Percentiles rank a stretch among this genome's conserved stretches.
phyloP scores from a whole-genome alignment of 2,888 invertebrate species.

The Hemistola chrysoprasaria region DNA sequence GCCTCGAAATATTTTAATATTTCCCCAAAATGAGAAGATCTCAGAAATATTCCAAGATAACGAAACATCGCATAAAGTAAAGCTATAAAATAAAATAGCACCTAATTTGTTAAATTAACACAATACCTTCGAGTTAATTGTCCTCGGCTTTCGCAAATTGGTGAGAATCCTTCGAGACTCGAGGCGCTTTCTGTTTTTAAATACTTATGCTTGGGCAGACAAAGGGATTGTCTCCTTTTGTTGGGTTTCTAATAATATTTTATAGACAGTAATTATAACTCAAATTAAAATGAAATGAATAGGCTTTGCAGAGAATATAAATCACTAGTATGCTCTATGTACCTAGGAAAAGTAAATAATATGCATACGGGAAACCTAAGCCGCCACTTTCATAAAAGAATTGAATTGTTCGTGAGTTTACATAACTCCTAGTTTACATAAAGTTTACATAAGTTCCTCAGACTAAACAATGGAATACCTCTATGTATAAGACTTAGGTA shows the following conservation, averaged over 20 bases:
- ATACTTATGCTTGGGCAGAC: constrained; percentile 10
- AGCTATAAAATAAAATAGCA: constrained; percentile 21
- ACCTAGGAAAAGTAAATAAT: too few relatives aligned
- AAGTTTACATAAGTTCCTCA: too few relatives aligned
- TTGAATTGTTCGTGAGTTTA: too few relatives aligned
- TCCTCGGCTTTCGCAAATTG: constrained; percentile 21
- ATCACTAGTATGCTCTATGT: too few relatives aligned
- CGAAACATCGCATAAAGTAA: constrained; percentile 13
- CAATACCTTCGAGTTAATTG: constrained; percentile 26
- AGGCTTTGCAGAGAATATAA: too few relatives aligned
- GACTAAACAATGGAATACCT: too few relatives aligned
- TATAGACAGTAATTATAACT: neutral
- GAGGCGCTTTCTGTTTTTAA: constrained; percentile 9
- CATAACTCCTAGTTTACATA: too few relatives aligned
- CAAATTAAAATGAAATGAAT: neutral
- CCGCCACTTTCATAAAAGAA: too few relatives aligned
- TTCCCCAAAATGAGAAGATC: neutral
- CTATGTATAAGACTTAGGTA: too few relatives aligned
- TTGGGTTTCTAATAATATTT: constrained; percentile 5
- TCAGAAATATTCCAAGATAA: constrained; percentile 9
- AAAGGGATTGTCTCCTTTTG: constrained; percentile 12
- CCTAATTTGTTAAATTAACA: constrained; percentile 31
- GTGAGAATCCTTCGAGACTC: constrained; percentile 17
- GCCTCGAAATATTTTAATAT: too few relatives aligned
- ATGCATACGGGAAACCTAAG: too few relatives aligned